Conservation (phyloP, 2,797 vertebrate species). For the Pristis pectinata region DNA sequence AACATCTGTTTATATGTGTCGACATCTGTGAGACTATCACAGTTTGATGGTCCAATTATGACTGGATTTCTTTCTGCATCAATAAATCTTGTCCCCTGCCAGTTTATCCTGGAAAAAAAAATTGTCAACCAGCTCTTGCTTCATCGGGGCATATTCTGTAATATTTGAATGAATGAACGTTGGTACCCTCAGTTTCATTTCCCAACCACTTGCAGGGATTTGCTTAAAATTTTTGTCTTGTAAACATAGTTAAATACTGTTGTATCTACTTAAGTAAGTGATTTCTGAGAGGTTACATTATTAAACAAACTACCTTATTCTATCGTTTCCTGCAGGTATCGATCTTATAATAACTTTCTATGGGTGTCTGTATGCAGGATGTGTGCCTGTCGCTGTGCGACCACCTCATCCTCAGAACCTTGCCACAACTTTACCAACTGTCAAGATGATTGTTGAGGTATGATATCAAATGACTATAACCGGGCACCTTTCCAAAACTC, state of each 20-base stretch:
- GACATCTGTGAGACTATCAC: not conserved
- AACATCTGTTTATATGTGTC: not conserved
- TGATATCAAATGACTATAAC: not conserved
- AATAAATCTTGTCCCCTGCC: not conserved
- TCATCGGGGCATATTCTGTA: not conserved
- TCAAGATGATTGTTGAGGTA: slow-evolving; percentile 98
- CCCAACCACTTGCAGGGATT: not conserved
- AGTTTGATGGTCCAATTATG: not conserved
- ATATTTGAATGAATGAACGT: too few species aligned
- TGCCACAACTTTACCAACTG: slow-evolving; percentile 86
- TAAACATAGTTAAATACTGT: not conserved
- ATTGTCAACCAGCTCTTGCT: not conserved
- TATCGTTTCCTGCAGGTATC: slow-evolving; percentile 61
- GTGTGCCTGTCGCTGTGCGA: slow-evolving; percentile 83
- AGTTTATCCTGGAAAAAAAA: not conserved
- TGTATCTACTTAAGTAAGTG: not conserved
- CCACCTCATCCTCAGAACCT: slow-evolving; percentile 93
- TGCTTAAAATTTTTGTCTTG: not conserved
- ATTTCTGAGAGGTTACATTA: not conserved
- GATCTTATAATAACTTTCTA: slow-evolving; percentile 94
- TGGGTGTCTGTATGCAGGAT: slow-evolving; percentile 88
- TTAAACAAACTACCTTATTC: not conserved
- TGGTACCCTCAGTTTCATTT: not conserved
- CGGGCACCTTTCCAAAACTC: not conserved
- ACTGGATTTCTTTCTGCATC: not conserved